Percentiles rank a stretch among this genome's conserved stretches.
phyloP scores from a whole-genome alignment of 1,140 invertebrate genomes.

The Drosophila gunungcola region DNA sequence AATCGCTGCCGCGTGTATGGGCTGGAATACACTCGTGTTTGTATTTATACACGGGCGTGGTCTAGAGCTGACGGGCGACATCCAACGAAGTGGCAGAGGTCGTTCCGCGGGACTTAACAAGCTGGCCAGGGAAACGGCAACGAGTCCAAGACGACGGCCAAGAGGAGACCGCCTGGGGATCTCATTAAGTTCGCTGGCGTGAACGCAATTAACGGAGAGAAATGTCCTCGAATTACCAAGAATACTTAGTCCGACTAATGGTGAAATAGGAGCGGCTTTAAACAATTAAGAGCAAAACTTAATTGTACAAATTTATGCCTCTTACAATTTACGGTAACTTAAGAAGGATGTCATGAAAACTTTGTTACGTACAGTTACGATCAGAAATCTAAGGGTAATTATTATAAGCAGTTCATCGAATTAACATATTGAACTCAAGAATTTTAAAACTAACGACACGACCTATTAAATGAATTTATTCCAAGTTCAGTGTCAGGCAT shows the following conservation, averaged over 20 bases:
- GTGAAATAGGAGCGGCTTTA: constrained; percentile 16
- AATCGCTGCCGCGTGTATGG: constrained; percentile 27
- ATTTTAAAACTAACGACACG: no score
- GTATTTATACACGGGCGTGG: constrained; percentile 36
- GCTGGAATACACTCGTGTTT: background rate
- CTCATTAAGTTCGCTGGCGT: constrained; percentile 37
- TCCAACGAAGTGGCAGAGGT: constrained; percentile 23
- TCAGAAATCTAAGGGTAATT: no score
- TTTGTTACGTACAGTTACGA: background rate
- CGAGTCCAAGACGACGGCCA: background rate
- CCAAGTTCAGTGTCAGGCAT: constrained; percentile 17
- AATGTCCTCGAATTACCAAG: constrained; percentile 51
- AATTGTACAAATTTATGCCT: background rate
- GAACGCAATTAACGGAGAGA: constrained; percentile 44
- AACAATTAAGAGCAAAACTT: constrained; percentile 6
- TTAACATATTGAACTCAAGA: no score
- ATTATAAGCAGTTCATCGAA: no score
- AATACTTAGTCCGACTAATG: constrained; percentile 20
- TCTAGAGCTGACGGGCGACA: constrained; percentile 22
- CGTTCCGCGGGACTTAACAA: constrained; percentile 37
- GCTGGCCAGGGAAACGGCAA: constrained; percentile 4
- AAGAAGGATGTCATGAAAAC: background rate
- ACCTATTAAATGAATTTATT: background rate
- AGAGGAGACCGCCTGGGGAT: constrained; percentile 43
- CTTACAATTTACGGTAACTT: background rate